Evolutionary conservation across 2,888 invertebrate species (phyloP).

Genomic region (Hydroisotoma schaefferi): DNA sequence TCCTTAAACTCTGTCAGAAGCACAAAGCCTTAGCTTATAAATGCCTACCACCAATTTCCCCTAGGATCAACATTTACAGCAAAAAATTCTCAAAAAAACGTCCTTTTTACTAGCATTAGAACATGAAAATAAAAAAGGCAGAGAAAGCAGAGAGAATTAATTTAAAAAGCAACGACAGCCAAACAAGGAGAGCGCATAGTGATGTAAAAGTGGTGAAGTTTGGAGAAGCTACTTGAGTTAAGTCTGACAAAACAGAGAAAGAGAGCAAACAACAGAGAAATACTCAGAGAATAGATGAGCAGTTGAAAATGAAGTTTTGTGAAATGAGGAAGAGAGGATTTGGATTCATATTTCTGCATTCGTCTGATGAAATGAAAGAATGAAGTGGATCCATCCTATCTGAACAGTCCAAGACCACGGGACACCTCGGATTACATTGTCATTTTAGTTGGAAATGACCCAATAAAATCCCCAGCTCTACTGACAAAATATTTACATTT

Average conservation of each 20-base stretch:
- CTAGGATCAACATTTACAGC: too few relatives aligned
- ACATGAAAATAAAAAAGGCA: too few relatives aligned
- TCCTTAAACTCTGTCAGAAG: too few relatives aligned
- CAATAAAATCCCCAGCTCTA: constrained; percentile 31
- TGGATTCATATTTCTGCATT: constrained; percentile 4
- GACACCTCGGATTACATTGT: constrained; percentile 37
- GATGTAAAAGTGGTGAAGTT: constrained; percentile 1
- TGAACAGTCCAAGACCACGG: constrained; percentile 21
- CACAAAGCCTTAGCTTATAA: too few relatives aligned
- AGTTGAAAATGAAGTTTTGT: constrained; percentile 9
- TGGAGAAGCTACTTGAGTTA: neutral
- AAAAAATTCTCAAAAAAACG: too few relatives aligned
- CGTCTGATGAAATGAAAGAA: constrained; percentile 14
- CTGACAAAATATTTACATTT: constrained; percentile 23
- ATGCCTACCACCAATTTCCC: too few relatives aligned
- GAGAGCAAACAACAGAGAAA: neutral
- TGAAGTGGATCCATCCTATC: neutral
- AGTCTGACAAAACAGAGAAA: neutral
- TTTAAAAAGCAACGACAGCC: neutral
- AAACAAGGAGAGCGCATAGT: too few relatives aligned
- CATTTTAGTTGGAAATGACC: constrained; percentile 32
- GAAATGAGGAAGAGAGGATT: constrained; percentile 6
- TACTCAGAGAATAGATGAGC: constrained; percentile 1
- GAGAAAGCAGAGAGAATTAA: neutral
- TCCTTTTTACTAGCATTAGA: too few relatives aligned